Conservation (phyloP, 1,140 invertebrate species). For the Meloidogyne floridensis region DNA sequence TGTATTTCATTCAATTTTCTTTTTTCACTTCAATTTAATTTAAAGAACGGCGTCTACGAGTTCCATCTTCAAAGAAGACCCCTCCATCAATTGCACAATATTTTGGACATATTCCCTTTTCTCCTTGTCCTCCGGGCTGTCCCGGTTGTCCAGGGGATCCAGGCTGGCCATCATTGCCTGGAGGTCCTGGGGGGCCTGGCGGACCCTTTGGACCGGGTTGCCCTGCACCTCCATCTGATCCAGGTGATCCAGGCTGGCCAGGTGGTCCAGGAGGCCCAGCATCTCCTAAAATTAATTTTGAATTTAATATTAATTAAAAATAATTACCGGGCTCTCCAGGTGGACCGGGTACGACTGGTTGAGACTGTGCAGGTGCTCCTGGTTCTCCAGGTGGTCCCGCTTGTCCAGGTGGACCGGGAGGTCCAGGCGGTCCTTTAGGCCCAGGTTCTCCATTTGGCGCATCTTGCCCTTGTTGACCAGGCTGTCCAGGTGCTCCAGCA, state of each 20-base stretch:
- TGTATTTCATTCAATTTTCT: too few species aligned
- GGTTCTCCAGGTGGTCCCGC: slow-evolving; percentile 42
- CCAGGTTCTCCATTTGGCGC: slow-evolving; percentile 42
- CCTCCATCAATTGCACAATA: slow-evolving; percentile 54
- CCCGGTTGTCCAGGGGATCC: slow-evolving; percentile 42
- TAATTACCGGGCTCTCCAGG: slow-evolving; percentile 35
- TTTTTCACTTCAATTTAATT: too few species aligned
- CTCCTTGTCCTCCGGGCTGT: slow-evolving; percentile 43
- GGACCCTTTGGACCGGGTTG: slow-evolving; percentile 45
- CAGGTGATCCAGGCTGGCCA: slow-evolving; percentile 36
- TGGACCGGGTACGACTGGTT: slow-evolving; percentile 33
- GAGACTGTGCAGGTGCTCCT: slow-evolving; percentile 36
- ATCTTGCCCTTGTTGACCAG: slow-evolving; percentile 42
- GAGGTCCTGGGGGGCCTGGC: slow-evolving; percentile 40
- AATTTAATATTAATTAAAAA: neutral
- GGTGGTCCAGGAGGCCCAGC: slow-evolving; percentile 43
- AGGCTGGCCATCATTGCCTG: slow-evolving; percentile 50
- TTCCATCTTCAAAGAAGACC: slow-evolving; percentile 54
- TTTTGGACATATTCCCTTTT: slow-evolving; percentile 53
- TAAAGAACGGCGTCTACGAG: slow-evolving; percentile 33
- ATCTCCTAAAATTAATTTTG: slow-evolving; percentile 27
- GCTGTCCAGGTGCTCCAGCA: slow-evolving; percentile 39
- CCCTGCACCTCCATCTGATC: slow-evolving; percentile 31
- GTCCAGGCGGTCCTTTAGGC: slow-evolving; percentile 46
- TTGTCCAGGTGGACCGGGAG: slow-evolving; percentile 36